Base-by-base conservation (phyloP, 2,888 invertebrate species). In the Pollenia angustigena region DNA sequence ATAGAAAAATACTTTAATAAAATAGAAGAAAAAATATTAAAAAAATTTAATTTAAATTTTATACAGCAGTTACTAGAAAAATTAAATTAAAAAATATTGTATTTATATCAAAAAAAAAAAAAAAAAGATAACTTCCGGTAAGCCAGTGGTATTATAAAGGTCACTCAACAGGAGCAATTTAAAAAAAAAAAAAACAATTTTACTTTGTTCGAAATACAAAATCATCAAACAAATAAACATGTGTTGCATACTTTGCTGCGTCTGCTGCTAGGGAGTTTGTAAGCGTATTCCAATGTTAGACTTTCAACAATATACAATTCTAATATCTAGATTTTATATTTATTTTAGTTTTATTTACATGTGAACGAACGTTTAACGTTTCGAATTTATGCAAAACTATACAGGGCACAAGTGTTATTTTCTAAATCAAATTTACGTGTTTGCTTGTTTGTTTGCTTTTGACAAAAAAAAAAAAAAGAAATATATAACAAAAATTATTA, bases 331-430 rank as follows among this genome's bases (percentile, higher is more conserved):
- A 78, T 56, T 58, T 79, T 69, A 42, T 50, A 40, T 50, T 69
- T 81, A 66, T 18, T 48, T 56, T 48, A 62, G 1, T 23, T 14
- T 32, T 72, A 46, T 74, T 66, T 81, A 16, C 44, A 58, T 81
- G n/a, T 23, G 56, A 66, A 50, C 54, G 56, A 66, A 50, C 54
- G 32, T 56, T 80, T 14, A 44, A 69, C 44, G 32, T 62, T 81
- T 74, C 56, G 40, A 56, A 66, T 71, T 74, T 71, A 64, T 76
- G 68, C 62, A 78, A 69, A 82, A 62, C 44, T 76, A 71, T 71
- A 56, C 66, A 64, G 32, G 46, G n/a, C 56, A 78, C 16, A 78
- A 78, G 64, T 64, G 71, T 76, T 64, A 56, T 44, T 64, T 66
- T 62, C 48, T 64, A 50, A 75, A 84, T 66, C 58, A 32, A 50